A percentile compares a stretch with the other conserved stretches of the same genome.
Conservation (phyloP, 1,140 invertebrate species). For the Antheraea mylitta region DNA sequence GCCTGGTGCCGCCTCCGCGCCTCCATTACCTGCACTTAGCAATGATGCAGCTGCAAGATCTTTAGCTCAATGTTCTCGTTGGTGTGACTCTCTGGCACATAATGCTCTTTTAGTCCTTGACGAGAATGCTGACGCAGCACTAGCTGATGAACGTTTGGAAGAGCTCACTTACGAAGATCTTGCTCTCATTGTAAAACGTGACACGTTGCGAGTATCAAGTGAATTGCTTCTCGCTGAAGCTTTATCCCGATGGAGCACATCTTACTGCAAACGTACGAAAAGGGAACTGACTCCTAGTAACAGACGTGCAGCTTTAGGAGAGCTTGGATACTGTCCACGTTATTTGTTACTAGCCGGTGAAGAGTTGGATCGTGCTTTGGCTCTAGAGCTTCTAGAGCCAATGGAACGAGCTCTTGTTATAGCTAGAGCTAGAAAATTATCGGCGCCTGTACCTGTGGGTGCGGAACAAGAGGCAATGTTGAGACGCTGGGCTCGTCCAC, state of each 20-base stretch:
- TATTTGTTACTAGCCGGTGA: conserved; percentile 82
- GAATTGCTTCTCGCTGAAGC: conserved; percentile 81
- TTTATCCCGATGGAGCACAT: conserved; percentile 83
- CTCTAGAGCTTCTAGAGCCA: conserved; percentile 60
- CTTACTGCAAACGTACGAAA: conserved; percentile 82
- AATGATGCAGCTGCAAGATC: conserved; percentile 53
- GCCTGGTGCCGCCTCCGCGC: conserved; percentile 63
- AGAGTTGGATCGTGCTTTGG: conserved; percentile 78
- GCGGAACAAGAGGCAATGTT: conserved; percentile 62
- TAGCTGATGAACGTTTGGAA: conserved; percentile 83
- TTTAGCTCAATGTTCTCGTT: conserved; percentile 63
- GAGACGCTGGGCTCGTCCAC: conserved; percentile 60
- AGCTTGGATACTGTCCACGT: conserved; percentile 82
- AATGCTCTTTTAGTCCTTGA: conserved; percentile 83
- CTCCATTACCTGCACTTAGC: conserved; percentile 51
- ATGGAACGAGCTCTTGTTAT: conserved; percentile 63
- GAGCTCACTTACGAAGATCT: conserved; percentile 82
- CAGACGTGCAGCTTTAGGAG: conserved; percentile 82
- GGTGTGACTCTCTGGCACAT: conserved; percentile 80
- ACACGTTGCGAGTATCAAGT: conserved; percentile 79
- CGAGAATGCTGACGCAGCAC: conserved; percentile 79
- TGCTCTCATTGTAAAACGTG: conserved; percentile 80
- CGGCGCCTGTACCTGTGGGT: conserved; percentile 63
- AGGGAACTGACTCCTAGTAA: conserved; percentile 81
- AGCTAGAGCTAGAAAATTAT: conserved; percentile 57